Conservation (phyloP, 1,140 invertebrate species). For the Pseudomyrmex concolor region DNA sequence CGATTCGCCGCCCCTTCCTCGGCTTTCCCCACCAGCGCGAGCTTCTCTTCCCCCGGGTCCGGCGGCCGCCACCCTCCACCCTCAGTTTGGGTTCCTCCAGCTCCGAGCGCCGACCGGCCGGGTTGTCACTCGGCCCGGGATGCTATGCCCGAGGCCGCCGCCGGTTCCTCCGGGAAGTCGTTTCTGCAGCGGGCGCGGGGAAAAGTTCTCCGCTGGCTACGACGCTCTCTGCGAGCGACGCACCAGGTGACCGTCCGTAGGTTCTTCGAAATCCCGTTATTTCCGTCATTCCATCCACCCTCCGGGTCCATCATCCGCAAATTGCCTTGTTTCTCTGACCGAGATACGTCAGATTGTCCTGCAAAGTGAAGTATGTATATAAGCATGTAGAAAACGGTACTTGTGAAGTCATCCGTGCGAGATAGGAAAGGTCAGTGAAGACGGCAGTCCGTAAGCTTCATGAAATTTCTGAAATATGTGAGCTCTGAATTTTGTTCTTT, state of each 20-base stretch:
- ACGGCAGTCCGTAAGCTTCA: no score
- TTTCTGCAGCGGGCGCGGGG: conserved; percentile 78
- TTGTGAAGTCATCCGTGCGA: no score
- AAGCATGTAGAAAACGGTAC: no score
- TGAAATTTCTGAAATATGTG: no score
- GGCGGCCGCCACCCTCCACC: conserved; percentile 54
- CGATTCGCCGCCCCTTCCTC: conserved; percentile 73
- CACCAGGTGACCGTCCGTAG: conserved; percentile 74
- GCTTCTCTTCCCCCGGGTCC: conserved; percentile 34
- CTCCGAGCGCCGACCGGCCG: conserved; percentile 61
- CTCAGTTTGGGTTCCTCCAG: conserved; percentile 62
- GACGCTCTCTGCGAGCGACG: conserved; percentile 75
- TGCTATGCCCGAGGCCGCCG: conserved; percentile 81
- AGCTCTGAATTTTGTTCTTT: no score
- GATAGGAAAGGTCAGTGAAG: no score
- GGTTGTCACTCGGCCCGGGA: conserved; percentile 81
- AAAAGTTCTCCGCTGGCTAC: conserved; percentile 79
- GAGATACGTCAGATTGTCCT: no score
- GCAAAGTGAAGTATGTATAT: no score
- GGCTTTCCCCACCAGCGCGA: conserved; percentile 53
- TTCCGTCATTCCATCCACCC: not conserved
- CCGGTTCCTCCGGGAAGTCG: conserved; percentile 79
- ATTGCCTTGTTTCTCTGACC: no score
- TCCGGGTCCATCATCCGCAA: no score
- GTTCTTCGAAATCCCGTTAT: not conserved